Conservation (phyloP, 1,140 invertebrate species). For the Heterodera schachtii region DNA sequence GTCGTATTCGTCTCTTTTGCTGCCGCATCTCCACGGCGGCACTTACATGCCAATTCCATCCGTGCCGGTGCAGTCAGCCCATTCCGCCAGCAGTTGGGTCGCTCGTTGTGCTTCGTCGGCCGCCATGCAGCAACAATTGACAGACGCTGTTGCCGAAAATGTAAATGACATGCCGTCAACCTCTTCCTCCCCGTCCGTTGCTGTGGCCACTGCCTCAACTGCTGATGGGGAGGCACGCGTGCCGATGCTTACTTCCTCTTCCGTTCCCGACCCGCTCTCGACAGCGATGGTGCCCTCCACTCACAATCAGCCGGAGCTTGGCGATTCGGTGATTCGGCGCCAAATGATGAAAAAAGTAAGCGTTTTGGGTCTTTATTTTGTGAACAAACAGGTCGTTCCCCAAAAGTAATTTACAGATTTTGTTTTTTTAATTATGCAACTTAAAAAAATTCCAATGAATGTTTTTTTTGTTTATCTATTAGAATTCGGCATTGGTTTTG, state of each 20-base stretch:
- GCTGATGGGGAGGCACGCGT: not conserved
- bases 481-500: too few relatives aligned
- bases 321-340: constrained; percentile 33
- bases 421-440: too few relatives aligned
- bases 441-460: too few relatives aligned
- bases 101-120: constrained; percentile 19
- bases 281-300: not conserved
- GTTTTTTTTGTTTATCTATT: too few relatives aligned
- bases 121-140: constrained; percentile 15
- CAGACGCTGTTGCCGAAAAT: not conserved
- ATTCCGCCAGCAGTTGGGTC: too few relatives aligned
- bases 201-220: too few relatives aligned
- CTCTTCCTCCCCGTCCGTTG: too few relatives aligned
- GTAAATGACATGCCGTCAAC: not conserved
- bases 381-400: too few relatives aligned
- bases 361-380: not conserved
- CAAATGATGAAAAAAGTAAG: constrained; percentile 42
- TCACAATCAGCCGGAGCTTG: constrained; percentile 20
- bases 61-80: too few relatives aligned
- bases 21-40: not conserved
- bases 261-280: not conserved
- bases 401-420: too few relatives aligned
- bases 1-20: not conserved
- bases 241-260: not conserved
- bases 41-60: not conserved